Evolutionary conservation across 2,888 invertebrate species (phyloP).

Genomic region (Tortrix viridana): DNA sequence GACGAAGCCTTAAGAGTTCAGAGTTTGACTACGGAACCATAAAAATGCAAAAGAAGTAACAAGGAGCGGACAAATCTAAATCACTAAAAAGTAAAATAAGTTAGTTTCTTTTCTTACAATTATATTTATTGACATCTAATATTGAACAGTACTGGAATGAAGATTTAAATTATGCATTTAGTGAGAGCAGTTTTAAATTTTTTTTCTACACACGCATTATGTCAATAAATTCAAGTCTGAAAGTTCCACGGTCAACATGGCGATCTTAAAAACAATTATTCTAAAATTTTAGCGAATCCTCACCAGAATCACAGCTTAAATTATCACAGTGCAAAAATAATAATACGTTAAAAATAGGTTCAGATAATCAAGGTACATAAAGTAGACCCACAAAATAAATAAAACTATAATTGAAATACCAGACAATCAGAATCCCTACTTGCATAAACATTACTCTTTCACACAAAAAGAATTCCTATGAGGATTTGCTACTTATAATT

Average conservation of each 20-base stretch:
- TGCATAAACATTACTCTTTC: conserved; percentile 53
- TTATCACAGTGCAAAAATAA: conserved; percentile 79
- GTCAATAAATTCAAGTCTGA: conserved; percentile 38
- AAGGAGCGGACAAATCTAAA: no score
- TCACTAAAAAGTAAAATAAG: no score
- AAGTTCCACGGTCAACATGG: conserved; percentile 11
- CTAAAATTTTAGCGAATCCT: conserved; percentile 60
- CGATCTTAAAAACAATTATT: conserved; percentile 13
- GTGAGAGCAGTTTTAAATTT: conserved; percentile 11
- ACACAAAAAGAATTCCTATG: conserved; percentile 67
- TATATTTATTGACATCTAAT: conserved; percentile 36
- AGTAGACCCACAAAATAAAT: conserved; percentile 51
- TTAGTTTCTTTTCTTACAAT: not conserved
- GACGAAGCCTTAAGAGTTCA: no score
- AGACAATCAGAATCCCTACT: conserved; percentile 54
- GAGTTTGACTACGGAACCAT: no score
- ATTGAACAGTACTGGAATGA: conserved; percentile 37
- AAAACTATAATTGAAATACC: conserved; percentile 56
- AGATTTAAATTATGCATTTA: conserved; percentile 16
- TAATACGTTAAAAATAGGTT: conserved; percentile 38
- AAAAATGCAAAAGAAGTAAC: no score
- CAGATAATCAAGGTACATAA: conserved; percentile 44
- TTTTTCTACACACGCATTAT: not conserved
- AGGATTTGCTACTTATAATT: conserved; percentile 67
- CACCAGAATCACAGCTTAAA: conserved; percentile 68